Evolutionary conservation across 2,113 vertebrate species (phyloP).

Genomic region (Hepsetus odoe): DNA sequence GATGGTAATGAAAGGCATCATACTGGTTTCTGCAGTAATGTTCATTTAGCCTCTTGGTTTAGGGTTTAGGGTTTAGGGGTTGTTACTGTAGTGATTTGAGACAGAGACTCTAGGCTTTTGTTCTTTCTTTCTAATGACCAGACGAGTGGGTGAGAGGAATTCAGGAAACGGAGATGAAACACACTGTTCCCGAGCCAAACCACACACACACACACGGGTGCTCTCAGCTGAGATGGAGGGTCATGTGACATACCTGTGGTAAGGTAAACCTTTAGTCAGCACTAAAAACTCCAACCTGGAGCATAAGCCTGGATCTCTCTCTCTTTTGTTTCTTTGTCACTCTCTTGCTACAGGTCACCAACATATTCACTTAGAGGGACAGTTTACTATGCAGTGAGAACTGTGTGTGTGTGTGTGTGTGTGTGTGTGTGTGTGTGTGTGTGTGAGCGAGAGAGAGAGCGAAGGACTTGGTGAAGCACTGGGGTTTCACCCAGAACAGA

Average conservation of each 20-base stretch:
- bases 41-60: too few species aligned
- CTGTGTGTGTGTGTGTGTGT: conserved; percentile 57
- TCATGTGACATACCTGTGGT: conserved; percentile 16
- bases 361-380: conserved; percentile 9
- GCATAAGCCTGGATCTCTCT: too few species aligned
- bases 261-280: neutral
- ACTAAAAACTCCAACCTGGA: too few species aligned
- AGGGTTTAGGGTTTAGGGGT: neutral
- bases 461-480: conserved; percentile 52
- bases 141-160: conserved; percentile 26
- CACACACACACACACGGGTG: neutral
- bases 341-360: conserved; percentile 47
- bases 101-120: neutral
- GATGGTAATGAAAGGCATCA: too few species aligned
- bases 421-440: conserved; percentile 52
- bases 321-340: neutral
- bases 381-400: conserved; percentile 6
- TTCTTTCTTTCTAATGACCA: conserved; percentile 16
- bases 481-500: conserved; percentile 55
- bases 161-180: conserved; percentile 26
- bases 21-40: too few species aligned
- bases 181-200: conserved; percentile 5
- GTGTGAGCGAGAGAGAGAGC: too few species aligned
- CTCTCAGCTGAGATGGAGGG: neutral
- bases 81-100: neutral